Evolutionary conservation across 1,140 invertebrate genomes (phyloP).

Genomic region (Glossosoma conforme): DNA sequence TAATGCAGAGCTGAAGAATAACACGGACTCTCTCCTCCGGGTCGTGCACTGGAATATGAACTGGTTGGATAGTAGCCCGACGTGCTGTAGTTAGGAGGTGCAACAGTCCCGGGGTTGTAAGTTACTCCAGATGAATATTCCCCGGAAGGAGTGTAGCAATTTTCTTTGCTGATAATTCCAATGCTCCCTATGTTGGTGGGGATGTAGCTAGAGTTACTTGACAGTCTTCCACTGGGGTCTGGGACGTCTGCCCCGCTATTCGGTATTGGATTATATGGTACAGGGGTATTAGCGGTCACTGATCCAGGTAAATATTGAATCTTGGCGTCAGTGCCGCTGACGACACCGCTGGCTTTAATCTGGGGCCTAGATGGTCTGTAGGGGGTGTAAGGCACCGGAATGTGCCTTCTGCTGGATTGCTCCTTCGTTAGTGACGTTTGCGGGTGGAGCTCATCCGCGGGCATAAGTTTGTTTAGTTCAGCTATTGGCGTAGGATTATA

Average conservation of each 20-base stretch:
- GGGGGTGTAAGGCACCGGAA: constrained; percentile 49
- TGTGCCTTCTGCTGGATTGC: constrained; percentile 39
- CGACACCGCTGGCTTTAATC: not conserved
- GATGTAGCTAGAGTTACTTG: constrained; percentile 4
- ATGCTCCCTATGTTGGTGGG: constrained; percentile 14
- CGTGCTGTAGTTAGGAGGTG: constrained; percentile 12
- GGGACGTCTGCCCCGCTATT: constrained; percentile 41
- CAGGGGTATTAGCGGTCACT: constrained; percentile 35
- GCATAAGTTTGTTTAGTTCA: constrained; percentile 45
- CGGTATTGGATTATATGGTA: constrained; percentile 44
- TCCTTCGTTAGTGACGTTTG: constrained; percentile 11
- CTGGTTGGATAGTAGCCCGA: constrained; percentile 18
- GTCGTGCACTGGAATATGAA: constrained; percentile 4
- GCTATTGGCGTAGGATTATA: constrained; percentile 51
- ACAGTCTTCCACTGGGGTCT: constrained; percentile 23
- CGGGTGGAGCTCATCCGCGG: constrained; percentile 29
- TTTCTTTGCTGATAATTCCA: constrained; percentile 3
- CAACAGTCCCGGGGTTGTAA: constrained; percentile 13
- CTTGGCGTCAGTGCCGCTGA: not conserved
- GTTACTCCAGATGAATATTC: constrained; percentile 8
- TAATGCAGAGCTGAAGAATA: constrained; percentile 13
- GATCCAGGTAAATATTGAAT: constrained; percentile 41
- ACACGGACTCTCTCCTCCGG: constrained; percentile 6
- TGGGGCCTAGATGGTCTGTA: constrained; percentile 39
- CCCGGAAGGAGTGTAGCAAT: constrained; percentile 11